phyloP scores from a whole-genome alignment of 2,113 vertebrate species.

The Mobula hypostoma region DNA sequence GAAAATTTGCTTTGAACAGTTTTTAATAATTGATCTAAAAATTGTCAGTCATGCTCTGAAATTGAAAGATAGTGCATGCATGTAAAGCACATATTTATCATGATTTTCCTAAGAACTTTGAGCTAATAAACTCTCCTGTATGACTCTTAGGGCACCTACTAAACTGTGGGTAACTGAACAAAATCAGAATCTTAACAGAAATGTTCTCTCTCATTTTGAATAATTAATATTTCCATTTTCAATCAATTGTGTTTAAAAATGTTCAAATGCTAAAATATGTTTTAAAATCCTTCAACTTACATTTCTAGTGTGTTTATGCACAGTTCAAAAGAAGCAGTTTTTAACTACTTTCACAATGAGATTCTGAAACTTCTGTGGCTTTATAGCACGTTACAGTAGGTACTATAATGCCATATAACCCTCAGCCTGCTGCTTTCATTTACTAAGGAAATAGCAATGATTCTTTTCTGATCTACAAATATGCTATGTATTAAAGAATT shows the following conservation, averaged over 20 bases:
- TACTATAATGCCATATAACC: not conserved
- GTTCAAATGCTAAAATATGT: not conserved
- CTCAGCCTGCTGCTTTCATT: not conserved
- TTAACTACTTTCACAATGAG: conserved; percentile 35
- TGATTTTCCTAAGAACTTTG: not conserved
- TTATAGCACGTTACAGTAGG: not conserved
- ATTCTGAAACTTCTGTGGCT: not conserved
- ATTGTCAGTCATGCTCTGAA: not conserved
- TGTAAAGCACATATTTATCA: not conserved
- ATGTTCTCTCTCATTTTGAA: not conserved
- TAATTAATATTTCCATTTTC: conserved; percentile 1
- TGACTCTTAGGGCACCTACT: not conserved
- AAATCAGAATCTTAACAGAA: conserved; percentile 34
- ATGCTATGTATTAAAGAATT: not conserved
- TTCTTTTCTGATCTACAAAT: conserved; percentile 31
- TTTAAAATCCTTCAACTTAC: not conserved
- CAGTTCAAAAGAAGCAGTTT: conserved; percentile 33
- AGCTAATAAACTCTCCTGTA: not conserved
- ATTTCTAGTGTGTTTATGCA: conserved; percentile 20
- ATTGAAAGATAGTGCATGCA: not conserved
- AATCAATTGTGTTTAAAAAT: not conserved
- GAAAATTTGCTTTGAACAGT: not conserved
- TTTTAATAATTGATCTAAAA: not conserved
- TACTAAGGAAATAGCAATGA: conserved; percentile 4
- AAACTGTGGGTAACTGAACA: not conserved